Conservation (phyloP, 2,888 invertebrate genomes). For the Nasonovia ribisnigri region DNA sequence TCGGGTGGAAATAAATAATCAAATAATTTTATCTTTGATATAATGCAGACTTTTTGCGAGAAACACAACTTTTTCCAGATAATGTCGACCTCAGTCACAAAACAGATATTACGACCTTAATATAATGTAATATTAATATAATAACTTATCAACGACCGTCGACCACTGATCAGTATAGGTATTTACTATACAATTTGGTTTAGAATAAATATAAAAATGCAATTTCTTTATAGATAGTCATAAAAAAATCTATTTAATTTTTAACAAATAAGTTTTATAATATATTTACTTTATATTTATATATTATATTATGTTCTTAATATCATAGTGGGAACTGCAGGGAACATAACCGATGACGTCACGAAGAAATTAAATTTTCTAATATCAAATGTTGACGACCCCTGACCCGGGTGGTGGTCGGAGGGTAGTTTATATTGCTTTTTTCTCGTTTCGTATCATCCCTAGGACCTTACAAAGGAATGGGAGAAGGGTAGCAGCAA, state of each 20-base stretch:
- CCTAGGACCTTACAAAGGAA: slow-evolving; percentile 52
- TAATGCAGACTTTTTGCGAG: not conserved
- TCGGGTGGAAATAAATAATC: not conserved
- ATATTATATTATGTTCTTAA: slow-evolving; percentile 14
- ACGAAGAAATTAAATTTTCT: slow-evolving; percentile 46
- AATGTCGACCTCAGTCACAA: not conserved
- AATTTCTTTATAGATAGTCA: not conserved
- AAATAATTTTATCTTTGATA: not conserved
- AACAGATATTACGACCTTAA: not conserved
- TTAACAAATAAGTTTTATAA: not conserved
- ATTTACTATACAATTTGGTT: slow-evolving; percentile 14
- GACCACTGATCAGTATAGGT: slow-evolving; percentile 43
- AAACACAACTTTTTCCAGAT: not conserved
- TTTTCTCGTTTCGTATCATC: slow-evolving; percentile 61
- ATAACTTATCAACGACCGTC: slow-evolving; percentile 39
- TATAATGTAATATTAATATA: slow-evolving; percentile 11
- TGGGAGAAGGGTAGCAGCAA: slow-evolving; percentile 46
- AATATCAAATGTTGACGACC: slow-evolving; percentile 59
- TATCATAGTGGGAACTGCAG: not conserved
- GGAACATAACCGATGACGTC: slow-evolving; percentile 39
- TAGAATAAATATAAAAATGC: slow-evolving; percentile 44
- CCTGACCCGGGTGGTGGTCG: slow-evolving; percentile 33
- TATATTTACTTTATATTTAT: slow-evolving; percentile 20
- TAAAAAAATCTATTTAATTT: slow-evolving; percentile 49
- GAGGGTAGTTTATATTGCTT: slow-evolving; percentile 63